Conservation (phyloP, 1,140 invertebrate genomes). For the Drosophila grimshawi region DNA sequence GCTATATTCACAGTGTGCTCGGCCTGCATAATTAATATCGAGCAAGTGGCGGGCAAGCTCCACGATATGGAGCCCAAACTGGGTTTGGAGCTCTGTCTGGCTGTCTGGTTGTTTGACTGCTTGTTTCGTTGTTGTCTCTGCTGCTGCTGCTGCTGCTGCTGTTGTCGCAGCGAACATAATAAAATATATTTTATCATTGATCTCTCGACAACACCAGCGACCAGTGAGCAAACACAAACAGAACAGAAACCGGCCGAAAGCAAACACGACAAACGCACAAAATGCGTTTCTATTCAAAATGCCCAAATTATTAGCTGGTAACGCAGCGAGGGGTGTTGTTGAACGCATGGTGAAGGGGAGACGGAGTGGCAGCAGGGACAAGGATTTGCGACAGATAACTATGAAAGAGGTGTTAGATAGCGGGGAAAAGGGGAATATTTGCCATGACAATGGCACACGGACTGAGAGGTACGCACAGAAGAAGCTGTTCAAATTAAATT, state of each 20-base stretch:
- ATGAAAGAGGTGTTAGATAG: not conserved
- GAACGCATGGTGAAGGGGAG: not conserved
- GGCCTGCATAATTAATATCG: conserved; percentile 52
- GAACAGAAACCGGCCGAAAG: conserved; percentile 21
- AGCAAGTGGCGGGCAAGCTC: conserved; percentile 36
- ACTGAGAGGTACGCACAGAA: no score
- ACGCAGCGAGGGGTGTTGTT: not conserved
- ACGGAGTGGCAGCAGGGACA: no score
- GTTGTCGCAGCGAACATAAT: conserved; percentile 61
- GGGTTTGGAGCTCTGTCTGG: not conserved
- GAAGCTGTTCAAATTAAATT: no score
- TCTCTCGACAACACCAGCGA: conserved; percentile 37
- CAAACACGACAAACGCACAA: conserved; percentile 35
- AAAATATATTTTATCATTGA: conserved; percentile 79
- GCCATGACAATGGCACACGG: no score
- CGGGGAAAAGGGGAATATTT: no score
- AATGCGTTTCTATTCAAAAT: conserved; percentile 23
- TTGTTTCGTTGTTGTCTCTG: conserved; percentile 5
- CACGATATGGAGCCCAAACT: conserved; percentile 18
- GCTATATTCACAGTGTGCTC: not conserved
- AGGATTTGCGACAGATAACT: not conserved
- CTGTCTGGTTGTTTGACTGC: conserved; percentile 19
- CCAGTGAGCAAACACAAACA: conserved; percentile 35
- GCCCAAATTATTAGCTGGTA: conserved; percentile 24
- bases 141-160: conserved; percentile 9